Evolutionary conservation across 2,797 vertebrate species (phyloP).

Genomic region (Pangasius djambal): DNA sequence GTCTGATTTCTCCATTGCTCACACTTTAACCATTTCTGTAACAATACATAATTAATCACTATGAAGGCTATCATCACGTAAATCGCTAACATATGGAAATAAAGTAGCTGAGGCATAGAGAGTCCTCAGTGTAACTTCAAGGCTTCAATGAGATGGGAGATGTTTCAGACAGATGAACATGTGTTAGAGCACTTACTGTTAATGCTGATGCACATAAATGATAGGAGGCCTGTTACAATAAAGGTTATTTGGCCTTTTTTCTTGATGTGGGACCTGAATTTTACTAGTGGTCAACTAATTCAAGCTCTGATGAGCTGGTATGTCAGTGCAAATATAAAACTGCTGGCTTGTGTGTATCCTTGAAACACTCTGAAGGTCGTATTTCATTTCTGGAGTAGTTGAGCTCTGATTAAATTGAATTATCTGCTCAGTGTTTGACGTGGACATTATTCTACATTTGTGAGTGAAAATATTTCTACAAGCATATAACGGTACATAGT

Average conservation of each 20-base stretch:
- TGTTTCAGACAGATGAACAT: conserved; percentile 32
- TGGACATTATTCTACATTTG: not conserved
- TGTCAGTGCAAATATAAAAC: not conserved
- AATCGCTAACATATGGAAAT: conserved; percentile 26
- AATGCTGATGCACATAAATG: conserved; percentile 13
- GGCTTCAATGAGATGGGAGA: conserved; percentile 13
- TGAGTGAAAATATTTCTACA: conserved; percentile 2
- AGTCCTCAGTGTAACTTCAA: conserved; percentile 10
- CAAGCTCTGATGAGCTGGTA: conserved; percentile 7
- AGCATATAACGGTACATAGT: not conserved
- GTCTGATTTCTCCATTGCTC: not conserved
- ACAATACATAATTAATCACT: conserved; percentile 30
- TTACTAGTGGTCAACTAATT: not conserved
- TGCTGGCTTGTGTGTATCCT: not conserved
- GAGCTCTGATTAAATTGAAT: not conserved
- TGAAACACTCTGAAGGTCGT: not conserved
- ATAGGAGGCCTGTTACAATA: not conserved
- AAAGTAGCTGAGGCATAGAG: conserved; percentile 33
- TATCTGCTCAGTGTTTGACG: not conserved
- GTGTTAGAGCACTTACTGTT: conserved; percentile 15
- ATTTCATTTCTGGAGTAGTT: not conserved
- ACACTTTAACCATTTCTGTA: conserved; percentile 29
- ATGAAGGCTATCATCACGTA: conserved; percentile 34
- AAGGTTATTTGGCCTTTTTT: not conserved
- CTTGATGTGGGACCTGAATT: conserved; percentile 10